Conservation (phyloP, 2,113 vertebrate species). For the Chiloscyllium plagiosum region DNA sequence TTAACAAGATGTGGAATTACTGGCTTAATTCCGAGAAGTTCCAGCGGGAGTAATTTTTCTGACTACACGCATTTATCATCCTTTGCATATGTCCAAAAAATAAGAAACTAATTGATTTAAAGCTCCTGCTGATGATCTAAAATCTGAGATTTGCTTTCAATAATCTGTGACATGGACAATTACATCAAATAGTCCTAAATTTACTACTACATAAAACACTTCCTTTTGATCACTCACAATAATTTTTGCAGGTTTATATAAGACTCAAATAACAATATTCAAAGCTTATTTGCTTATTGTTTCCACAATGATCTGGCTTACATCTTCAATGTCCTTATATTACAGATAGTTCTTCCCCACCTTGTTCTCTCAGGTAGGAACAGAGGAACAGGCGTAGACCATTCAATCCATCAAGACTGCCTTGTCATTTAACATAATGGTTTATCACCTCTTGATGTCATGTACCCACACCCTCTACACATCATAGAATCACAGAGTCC, state of each 20-base stretch:
- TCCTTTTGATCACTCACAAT: background rate
- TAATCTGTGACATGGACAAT: slow-evolving; percentile 38
- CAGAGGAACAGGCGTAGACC: no score
- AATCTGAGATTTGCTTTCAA: slow-evolving; percentile 39
- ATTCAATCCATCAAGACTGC: no score
- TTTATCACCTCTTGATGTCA: no score
- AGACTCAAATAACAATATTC: background rate
- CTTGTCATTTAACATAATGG: no score
- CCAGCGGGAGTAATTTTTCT: background rate
- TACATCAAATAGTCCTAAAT: background rate
- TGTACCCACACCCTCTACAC: no score
- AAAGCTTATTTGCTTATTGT: background rate
- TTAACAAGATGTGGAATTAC: background rate
- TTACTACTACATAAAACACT: background rate
- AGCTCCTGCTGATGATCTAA: slow-evolving; percentile 36
- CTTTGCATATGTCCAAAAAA: slow-evolving; percentile 35
- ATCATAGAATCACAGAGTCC: no score
- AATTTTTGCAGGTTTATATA: background rate
- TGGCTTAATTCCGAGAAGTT: background rate
- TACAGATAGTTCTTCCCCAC: background rate
- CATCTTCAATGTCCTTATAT: background rate
- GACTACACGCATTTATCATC: background rate
- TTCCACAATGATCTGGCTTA: background rate
- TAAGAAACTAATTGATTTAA: slow-evolving; percentile 43
- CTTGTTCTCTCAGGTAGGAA: background rate